A percentile compares a stretch with the other conserved stretches of the same genome.
phyloP scores from a whole-genome alignment of 2,888 invertebrate genomes.

The Cetonia aurata region DNA sequence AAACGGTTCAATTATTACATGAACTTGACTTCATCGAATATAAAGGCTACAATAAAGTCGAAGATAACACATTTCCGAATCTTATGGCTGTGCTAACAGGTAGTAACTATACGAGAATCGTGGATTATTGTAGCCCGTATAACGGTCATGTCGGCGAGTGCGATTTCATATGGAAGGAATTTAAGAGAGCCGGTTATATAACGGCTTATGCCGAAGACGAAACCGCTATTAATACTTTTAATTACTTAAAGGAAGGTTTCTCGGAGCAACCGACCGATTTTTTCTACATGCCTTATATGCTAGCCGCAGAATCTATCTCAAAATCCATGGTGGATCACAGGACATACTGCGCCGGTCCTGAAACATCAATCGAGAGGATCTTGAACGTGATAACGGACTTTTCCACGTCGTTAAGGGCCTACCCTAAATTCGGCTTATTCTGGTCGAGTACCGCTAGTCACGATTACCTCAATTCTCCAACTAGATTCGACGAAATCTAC shows the following conservation, averaged over 20 bases:
- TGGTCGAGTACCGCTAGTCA: slow-evolving; percentile 87
- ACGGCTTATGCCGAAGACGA: slow-evolving; percentile 88
- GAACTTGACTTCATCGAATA: slow-evolving; percentile 66
- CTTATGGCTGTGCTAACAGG: slow-evolving; percentile 86
- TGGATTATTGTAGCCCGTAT: slow-evolving; percentile 69
- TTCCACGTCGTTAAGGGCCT: slow-evolving; percentile 71
- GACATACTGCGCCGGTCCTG: slow-evolving; percentile 72
- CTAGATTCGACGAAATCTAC: slow-evolving; percentile 76
- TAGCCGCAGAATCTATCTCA: slow-evolving; percentile 74
- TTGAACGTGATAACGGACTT: slow-evolving; percentile 79
- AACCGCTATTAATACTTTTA: slow-evolving; percentile 79
- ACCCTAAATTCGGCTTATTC: slow-evolving; percentile 81
- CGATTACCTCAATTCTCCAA: slow-evolving; percentile 76
- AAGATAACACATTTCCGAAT: slow-evolving; percentile 92
- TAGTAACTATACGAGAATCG: slow-evolving; percentile 65
- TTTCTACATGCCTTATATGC: slow-evolving; percentile 81
- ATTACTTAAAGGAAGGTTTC: slow-evolving; percentile 81
- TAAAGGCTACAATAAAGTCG: slow-evolving; percentile 73
- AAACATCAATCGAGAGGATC: slow-evolving; percentile 75
- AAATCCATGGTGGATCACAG: slow-evolving; percentile 52
- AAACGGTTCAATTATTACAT: slow-evolving; percentile 76
- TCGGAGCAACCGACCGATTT: slow-evolving; percentile 82
- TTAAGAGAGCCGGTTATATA: slow-evolving; percentile 77
- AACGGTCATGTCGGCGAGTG: slow-evolving; percentile 75
- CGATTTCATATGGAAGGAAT: slow-evolving; percentile 84